Evolutionary conservation across 2,888 invertebrate genomes (phyloP).

Genomic region (Sclerodermus sp.): DNA sequence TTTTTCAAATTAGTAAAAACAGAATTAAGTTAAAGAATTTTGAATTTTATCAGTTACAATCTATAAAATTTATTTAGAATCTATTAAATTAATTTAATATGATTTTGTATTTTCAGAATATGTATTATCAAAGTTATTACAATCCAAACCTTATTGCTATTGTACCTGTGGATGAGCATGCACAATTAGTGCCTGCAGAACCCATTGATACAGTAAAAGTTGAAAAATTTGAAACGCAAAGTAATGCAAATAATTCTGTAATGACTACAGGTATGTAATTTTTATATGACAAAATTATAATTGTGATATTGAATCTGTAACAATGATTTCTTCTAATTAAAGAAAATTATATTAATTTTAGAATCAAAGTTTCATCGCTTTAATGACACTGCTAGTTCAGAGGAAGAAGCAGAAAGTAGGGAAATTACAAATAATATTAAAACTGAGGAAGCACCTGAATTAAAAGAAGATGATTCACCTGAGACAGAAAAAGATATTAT

Average conservation of each 20-base stretch:
- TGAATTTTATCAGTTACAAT: too few species aligned
- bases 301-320: too few species aligned
- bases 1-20: too few species aligned
- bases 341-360: conserved; percentile 19
- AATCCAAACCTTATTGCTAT: conserved; percentile 61
- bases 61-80: background rate
- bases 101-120: conserved; percentile 30
- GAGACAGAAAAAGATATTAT: conserved; percentile 1
- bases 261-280: background rate
- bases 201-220: conserved; percentile 9
- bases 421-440: conserved; percentile 14
- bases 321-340: background rate
- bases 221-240: conserved; percentile 18
- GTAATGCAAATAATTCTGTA: background rate
- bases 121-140: conserved; percentile 42
- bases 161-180: conserved; percentile 53
- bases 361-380: conserved; percentile 61
- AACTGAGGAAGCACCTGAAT: conserved; percentile 1
- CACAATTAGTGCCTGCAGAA: conserved; percentile 28
- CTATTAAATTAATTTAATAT: background rate
- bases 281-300: background rate
- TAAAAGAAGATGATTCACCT: conserved; percentile 5
- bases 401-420: conserved; percentile 48
- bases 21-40: too few species aligned
- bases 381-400: conserved; percentile 57